Base-by-base conservation (phyloP, 2,113 vertebrate genomes). In the Xiphophorus couchianus region DNA sequence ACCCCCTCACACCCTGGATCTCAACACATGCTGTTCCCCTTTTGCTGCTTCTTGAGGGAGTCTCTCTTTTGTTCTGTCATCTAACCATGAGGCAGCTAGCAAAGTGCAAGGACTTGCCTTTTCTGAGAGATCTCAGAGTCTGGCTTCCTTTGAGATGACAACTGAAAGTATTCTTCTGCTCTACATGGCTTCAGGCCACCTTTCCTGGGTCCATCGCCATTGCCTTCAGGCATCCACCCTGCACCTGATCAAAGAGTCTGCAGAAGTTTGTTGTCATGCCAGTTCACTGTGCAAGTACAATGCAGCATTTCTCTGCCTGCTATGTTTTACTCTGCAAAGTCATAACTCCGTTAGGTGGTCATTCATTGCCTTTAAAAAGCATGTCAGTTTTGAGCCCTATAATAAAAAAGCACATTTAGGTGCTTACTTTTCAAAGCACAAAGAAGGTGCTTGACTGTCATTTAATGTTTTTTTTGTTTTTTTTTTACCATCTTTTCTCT, bases 171-270 rank as follows among this genome's bases (percentile, higher is more conserved):
- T 63, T 86, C 67, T 77, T 85, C 58, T 89, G 71, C 61, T 84
- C 85, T 79, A 25, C 11, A 83, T 90, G 87, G 88, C 89, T 88
- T 60, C 78, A 42, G 89, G 91, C 88, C 83, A 89, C 81, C 80
- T 58, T 89, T 76, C 76, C 78, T 83, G 82, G 73, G 83, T 81
- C 61, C 17, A 62, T 62, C 86, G 84, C 79, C 78, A 42, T 66
- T 81, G 86, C 89, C 89, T 89, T 84, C 72, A 77, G 88, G 86
- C 90, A 67, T 84, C 83, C 82, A 81, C 78, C 83, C 86, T 77
- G 83, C 65, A 83, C 66, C 78, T 64, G 88, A 93, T 92, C 90
- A 92, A 91, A 93, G 80, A 89, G 81, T 80, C 91, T 84, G 83
- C 86, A 76, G 85, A 86, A 72, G 75, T 89, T 88, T 92, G 90